A percentile compares a stretch with the other conserved stretches of the same genome.
Conservation (phyloP, 2,888 invertebrate species). For the Cryptus viduatorius region DNA sequence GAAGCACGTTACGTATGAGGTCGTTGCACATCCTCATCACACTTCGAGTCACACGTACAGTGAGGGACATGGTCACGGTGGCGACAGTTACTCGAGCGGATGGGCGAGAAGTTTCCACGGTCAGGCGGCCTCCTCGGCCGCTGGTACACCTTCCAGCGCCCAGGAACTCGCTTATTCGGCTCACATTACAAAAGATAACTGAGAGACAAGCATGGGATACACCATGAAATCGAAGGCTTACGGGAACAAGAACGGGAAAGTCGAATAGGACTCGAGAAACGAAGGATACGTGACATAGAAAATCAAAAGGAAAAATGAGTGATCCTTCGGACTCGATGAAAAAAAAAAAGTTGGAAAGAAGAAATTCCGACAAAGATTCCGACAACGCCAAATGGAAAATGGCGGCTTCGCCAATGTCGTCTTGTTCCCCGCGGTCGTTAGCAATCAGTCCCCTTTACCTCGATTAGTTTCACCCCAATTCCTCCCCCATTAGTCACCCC, state of each 20-base stretch:
- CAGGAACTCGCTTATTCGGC: conserved; percentile 89
- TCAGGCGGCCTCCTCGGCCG: conserved; percentile 81
- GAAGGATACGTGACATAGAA: neutral
- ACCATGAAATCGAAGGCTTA: conserved; percentile 31
- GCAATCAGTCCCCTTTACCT: conserved; percentile 12
- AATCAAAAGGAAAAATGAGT: neutral
- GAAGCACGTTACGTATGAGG: conserved; percentile 91
- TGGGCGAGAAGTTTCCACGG: conserved; percentile 87
- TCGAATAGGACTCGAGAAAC: conserved; percentile 8
- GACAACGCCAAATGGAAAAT: neutral
- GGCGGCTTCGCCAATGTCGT: neutral
- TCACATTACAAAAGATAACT: conserved; percentile 81
- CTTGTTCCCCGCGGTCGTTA: conserved; percentile 28
- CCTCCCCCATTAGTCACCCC: conserved; percentile 31
- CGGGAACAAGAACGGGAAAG: conserved; percentile 34
- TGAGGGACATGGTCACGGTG: conserved; percentile 82
- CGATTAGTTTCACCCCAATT: neutral
- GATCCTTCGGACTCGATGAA: conserved; percentile 4
- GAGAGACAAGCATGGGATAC: conserved; percentile 49
- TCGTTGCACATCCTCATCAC: conserved; percentile 90
- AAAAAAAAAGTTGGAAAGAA: neutral
- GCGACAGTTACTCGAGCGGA: conserved; percentile 87
- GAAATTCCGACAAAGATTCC: neutral
- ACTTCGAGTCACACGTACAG: conserved; percentile 85
- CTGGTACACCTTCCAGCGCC: conserved; percentile 75